Percentiles rank a stretch among this genome's conserved stretches.
phyloP scores from a whole-genome alignment of 1,140 invertebrate genomes.

The Drosophila leontia region DNA sequence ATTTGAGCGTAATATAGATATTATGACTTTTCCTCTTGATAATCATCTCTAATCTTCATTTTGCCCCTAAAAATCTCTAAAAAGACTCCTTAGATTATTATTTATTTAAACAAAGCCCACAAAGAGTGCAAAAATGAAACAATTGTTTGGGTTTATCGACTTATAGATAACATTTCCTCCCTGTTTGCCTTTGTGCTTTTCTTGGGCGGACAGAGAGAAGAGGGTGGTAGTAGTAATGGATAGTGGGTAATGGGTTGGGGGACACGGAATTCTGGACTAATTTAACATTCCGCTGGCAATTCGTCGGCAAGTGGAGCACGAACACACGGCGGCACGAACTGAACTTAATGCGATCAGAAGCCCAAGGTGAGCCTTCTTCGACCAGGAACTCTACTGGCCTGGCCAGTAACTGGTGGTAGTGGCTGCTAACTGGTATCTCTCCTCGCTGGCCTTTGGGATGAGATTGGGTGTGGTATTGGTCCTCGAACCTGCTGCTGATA shows the following conservation, averaged over 20 bases:
- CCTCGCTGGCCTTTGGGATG: neutral
- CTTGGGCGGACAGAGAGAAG: neutral
- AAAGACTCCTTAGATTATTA: too few species aligned
- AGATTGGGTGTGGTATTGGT: neutral
- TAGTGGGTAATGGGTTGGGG: neutral
- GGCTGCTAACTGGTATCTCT: constrained; percentile 29
- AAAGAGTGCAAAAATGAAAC: neutral
- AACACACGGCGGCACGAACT: constrained; percentile 51
- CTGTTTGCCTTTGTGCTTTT: constrained; percentile 14
- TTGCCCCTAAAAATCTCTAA: too few species aligned
- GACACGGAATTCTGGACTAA: constrained; percentile 49
- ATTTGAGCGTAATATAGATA: too few species aligned
- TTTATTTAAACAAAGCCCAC: too few species aligned
- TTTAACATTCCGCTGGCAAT: constrained; percentile 73
- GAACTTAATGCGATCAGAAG: constrained; percentile 73
- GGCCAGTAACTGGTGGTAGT: constrained; percentile 12
- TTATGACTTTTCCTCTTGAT: too few species aligned
- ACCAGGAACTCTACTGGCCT: constrained; percentile 12
- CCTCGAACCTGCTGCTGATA: constrained; percentile 37
- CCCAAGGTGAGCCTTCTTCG: constrained; percentile 25
- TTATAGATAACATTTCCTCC: constrained; percentile 13
- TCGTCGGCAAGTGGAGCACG: constrained; percentile 69
- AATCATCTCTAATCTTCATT: too few species aligned
- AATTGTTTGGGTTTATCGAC: neutral
- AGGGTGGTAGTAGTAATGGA: neutral